A percentile compares a stretch with the other conserved stretches of the same genome.
Conservation (phyloP, 2,797 vertebrate genomes). For the Gila robusta region DNA sequence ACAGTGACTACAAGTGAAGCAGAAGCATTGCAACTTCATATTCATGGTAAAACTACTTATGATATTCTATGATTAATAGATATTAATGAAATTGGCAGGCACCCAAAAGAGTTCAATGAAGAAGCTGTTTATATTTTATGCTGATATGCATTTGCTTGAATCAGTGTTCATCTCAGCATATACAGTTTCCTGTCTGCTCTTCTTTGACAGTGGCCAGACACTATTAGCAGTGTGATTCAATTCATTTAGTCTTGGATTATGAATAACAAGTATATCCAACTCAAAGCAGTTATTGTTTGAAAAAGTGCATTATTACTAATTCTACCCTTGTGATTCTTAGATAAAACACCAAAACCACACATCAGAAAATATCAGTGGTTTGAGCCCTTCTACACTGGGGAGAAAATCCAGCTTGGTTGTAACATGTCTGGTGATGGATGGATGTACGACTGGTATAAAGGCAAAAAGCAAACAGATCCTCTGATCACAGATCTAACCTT, state of each 20-base stretch:
- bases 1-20: not conserved
- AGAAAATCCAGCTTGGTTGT: not conserved
- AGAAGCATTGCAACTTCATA: not conserved
- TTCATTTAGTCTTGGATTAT: not conserved
- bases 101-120: not conserved
- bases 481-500: not conserved
- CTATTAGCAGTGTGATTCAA: too few relatives aligned
- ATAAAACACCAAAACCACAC: not conserved
- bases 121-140: not conserved
- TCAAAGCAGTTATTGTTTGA: not conserved
- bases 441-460: not conserved
- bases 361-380: not conserved
- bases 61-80: not conserved
- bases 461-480: fast-evolving
- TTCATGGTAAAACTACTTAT: not conserved
- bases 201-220: too few relatives aligned
- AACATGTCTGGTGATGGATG: not conserved
- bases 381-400: not conserved
- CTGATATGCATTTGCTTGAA: not conserved
- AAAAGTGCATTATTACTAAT: not conserved
- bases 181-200: not conserved
- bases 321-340: not conserved
- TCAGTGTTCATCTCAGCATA: not conserved
- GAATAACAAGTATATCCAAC: not conserved
- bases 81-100: not conserved